Percentiles rank a stretch among this genome's conserved stretches.
Conservation (phyloP, 2,797 vertebrate genomes). For the Labeo calbasu region DNA sequence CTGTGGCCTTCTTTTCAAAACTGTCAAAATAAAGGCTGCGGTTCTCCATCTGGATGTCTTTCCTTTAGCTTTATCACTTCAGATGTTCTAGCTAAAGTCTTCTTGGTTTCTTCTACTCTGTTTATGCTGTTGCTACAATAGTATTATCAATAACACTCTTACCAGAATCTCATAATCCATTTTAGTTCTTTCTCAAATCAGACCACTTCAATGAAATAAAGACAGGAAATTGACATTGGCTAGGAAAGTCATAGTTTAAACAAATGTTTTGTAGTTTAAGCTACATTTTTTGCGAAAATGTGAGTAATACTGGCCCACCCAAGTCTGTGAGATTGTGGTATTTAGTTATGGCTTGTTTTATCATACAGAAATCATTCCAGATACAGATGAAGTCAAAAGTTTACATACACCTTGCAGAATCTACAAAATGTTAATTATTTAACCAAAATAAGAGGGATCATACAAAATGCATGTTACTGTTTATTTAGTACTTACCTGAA, state of each 20-base stretch:
- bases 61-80: not conserved
- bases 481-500: too few species aligned
- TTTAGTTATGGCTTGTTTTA: too few species aligned
- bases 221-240: not conserved
- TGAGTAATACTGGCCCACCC: too few species aligned
- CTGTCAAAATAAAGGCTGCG: not conserved
- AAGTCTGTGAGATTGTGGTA: too few species aligned
- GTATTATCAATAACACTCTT: not conserved
- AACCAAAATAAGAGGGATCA: too few species aligned
- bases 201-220: not conserved
- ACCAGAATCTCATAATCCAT: not conserved
- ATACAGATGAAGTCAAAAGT: too few species aligned
- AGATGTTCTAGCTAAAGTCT: not conserved
- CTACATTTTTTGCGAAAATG: not conserved
- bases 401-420: too few species aligned
- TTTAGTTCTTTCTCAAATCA: not conserved
- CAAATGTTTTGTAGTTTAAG: not conserved
- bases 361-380: too few species aligned
- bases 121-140: not conserved
- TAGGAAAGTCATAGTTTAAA: not conserved
- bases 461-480: too few species aligned
- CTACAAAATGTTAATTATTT: too few species aligned
- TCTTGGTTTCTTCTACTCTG: not conserved
- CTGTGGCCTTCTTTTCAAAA: constrained; percentile 25
- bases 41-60: not conserved